Evolutionary conservation across 2,113 vertebrate species (phyloP).

Genomic region (Romanogobio albipinnatus): DNA sequence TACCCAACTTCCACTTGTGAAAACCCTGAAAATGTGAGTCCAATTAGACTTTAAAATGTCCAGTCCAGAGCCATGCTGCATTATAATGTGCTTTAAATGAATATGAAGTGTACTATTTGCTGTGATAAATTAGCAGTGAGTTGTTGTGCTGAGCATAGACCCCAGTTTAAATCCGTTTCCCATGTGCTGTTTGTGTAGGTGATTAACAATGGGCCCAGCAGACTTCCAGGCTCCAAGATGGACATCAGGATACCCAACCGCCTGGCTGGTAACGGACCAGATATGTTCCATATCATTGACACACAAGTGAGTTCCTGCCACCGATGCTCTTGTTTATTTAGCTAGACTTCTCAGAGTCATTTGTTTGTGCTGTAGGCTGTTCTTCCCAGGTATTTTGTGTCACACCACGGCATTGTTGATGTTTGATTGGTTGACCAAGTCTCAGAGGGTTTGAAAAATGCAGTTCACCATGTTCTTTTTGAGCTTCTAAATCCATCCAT

Average conservation of each 20-base stretch:
- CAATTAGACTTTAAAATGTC: not conserved
- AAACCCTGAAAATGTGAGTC: too few relatives aligned
- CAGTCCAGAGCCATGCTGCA: not conserved
- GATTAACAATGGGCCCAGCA: slow-evolving; percentile 96
- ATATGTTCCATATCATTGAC: slow-evolving; percentile 91
- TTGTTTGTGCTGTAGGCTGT: not conserved
- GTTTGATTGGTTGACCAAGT: not conserved
- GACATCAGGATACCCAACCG: slow-evolving; percentile 91
- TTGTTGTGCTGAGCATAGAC: not conserved
- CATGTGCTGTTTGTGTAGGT: slow-evolving; percentile 77
- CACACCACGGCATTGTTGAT: not conserved
- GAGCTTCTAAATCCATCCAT: not conserved
- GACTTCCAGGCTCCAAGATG: slow-evolving; percentile 87
- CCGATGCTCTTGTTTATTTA: not conserved
- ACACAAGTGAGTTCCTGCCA: slow-evolving; percentile 82
- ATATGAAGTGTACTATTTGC: not conserved
- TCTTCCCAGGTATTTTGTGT: not conserved
- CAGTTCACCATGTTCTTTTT: not conserved
- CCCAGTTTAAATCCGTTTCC: not conserved
- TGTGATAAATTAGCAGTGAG: not conserved
- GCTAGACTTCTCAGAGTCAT: not conserved
- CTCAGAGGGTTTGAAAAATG: not conserved
- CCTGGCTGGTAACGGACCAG: slow-evolving; percentile 83
- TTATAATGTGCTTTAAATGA: not conserved
- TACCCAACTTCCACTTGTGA: too few relatives aligned